Evolutionary conservation across 2,113 vertebrate species (phyloP).

Genomic region (Fulica atra): DNA sequence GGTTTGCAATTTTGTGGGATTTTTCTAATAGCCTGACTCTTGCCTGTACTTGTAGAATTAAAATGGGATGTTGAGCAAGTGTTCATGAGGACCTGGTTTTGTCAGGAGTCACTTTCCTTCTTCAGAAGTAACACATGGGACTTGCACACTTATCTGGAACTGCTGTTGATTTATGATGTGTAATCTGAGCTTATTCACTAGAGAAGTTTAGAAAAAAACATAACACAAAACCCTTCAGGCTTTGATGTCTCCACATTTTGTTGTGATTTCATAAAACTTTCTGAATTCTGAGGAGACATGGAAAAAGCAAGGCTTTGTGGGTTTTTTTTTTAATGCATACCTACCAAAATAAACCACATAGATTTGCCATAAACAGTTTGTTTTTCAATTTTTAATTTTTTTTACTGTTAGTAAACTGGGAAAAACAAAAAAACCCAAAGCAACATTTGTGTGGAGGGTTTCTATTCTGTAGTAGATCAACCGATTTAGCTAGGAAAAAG

Average conservation of each 20-base stretch:
- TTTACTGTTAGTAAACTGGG: neutral
- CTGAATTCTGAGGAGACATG: neutral
- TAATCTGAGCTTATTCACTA: neutral
- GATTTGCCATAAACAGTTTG: neutral
- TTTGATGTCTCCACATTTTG: neutral
- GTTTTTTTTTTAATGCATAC: neutral
- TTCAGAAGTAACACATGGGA: neutral
- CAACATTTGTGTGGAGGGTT: neutral
- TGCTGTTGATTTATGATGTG: neutral
- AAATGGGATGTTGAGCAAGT: neutral
- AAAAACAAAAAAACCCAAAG: neutral
- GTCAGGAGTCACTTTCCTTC: neutral
- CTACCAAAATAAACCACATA: neutral
- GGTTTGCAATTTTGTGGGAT: neutral
- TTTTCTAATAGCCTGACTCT: neutral
- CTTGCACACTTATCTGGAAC: neutral
- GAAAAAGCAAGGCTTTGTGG: neutral
- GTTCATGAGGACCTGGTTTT: neutral
- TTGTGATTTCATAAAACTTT: neutral
- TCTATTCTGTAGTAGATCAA: neutral
- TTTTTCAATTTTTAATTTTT: neutral
- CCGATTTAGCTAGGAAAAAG: neutral
- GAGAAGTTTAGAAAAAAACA: neutral
- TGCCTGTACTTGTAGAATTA: neutral
- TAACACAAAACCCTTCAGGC: neutral